Conservation (phyloP, 1,140 invertebrate species). For the Berghia stephanieae region DNA sequence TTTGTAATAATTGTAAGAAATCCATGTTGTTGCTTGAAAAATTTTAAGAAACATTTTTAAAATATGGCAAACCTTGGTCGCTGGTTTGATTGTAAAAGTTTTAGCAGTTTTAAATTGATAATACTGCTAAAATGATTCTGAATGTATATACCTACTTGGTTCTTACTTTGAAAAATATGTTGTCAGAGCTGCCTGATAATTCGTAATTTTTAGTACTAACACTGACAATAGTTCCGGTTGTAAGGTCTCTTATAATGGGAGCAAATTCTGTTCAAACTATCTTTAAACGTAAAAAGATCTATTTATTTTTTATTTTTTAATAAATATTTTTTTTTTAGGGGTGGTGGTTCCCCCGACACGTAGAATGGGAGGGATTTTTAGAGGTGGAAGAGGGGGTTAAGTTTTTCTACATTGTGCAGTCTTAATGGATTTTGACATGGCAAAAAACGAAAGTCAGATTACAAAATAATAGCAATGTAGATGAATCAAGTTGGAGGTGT, state of each 20-base stretch:
- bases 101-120: too few relatives aligned
- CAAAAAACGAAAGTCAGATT: not conserved
- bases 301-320: not conserved
- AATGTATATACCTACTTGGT: too few relatives aligned
- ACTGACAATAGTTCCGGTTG: not conserved
- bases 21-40: too few relatives aligned
- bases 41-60: too few relatives aligned
- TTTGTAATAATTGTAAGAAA: too few relatives aligned
- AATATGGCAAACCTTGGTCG: too few relatives aligned
- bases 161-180: too few relatives aligned
- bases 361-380: slow-evolving; percentile 53
- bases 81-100: too few relatives aligned
- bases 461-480: not conserved
- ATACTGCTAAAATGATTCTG: too few relatives aligned
- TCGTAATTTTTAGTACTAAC: not conserved
- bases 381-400: slow-evolving; percentile 50
- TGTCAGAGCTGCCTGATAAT: too few relatives aligned
- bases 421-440: not conserved
- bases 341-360: slow-evolving; percentile 41
- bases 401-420: not conserved
- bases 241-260: not conserved
- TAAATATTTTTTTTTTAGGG: slow-evolving; percentile 27
- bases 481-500: not conserved
- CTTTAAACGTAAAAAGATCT: not conserved
- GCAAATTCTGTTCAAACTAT: not conserved